A percentile compares a stretch with the other conserved stretches of the same genome.
Evolutionary conservation across 2,113 vertebrate genomes (phyloP).

Genomic region (Elaphurus davidianus): DNA sequence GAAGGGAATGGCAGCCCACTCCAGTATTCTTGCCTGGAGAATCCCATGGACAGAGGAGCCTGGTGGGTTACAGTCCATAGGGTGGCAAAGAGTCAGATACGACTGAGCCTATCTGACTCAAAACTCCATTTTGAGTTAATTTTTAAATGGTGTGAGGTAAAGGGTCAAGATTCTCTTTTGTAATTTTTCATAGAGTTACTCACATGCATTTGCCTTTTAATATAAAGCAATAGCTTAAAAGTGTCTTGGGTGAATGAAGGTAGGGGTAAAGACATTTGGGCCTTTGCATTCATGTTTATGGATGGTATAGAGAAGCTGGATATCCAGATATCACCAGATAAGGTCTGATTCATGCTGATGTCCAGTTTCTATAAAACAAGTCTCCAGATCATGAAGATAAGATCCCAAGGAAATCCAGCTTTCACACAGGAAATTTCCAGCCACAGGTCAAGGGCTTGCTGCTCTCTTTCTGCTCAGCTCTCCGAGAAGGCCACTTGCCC

Average conservation of each 20-base stretch:
- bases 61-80: fast-evolving
- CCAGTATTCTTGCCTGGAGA: not conserved
- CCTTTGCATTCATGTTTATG: not conserved
- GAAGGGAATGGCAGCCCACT: not conserved
- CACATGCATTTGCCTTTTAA: not conserved
- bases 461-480: not conserved
- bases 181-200: not conserved
- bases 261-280: not conserved
- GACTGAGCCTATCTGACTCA: not conserved
- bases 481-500: not conserved
- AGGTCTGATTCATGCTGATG: not conserved
- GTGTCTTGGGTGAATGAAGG: not conserved
- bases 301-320: not conserved
- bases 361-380: not conserved
- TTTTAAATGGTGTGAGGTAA: not conserved
- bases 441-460: not conserved
- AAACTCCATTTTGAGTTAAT: not conserved
- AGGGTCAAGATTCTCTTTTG: not conserved
- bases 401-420: not conserved
- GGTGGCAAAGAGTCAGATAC: not conserved
- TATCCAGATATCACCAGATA: not conserved
- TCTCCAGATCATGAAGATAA: not conserved
- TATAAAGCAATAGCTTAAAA: not conserved
- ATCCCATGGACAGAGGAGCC: not conserved
- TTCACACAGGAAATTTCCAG: not conserved